phyloP scores from a whole-genome alignment of 2,888 invertebrate species.

The Drosophila eohydei region DNA sequence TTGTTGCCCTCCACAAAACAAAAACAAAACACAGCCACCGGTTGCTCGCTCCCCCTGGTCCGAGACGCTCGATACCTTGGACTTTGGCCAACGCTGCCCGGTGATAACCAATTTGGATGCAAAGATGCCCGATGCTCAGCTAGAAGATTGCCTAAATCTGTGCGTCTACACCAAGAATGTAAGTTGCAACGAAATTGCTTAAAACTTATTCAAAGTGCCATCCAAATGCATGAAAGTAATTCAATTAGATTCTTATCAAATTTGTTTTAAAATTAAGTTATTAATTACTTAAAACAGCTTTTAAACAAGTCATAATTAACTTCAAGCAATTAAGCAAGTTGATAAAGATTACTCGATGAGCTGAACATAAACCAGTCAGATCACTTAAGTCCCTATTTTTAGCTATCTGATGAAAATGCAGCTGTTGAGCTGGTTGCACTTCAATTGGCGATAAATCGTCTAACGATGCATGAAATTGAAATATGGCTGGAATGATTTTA shows the following conservation, averaged over 20 bases:
- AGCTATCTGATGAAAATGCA: not conserved
- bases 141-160: constrained; percentile 84
- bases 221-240: not conserved
- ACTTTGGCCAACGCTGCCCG: constrained; percentile 82
- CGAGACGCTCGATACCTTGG: constrained; percentile 71
- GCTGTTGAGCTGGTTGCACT: not conserved
- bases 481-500: not conserved
- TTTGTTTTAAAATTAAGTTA: not conserved
- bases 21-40: constrained; percentile 73
- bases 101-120: constrained; percentile 70
- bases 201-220: not conserved
- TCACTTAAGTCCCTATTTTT: not conserved
- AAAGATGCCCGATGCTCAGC: constrained; percentile 61
- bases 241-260: not conserved
- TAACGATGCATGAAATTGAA: not conserved
- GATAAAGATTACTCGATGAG: not conserved
- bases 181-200: constrained; percentile 34
- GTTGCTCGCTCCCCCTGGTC: constrained; percentile 78
- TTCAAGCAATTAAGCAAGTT: not conserved
- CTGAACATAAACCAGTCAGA: not conserved
- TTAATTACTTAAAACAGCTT: not conserved
- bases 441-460: not conserved
- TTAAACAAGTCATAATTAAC: not conserved
- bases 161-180: constrained; percentile 84
- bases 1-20: not conserved